These are phyloP conservation scores for Theodoxus fluviatilis DNA, from an alignment of 2,888 invertebrate species.

Conservation along the genomic window DNA sequence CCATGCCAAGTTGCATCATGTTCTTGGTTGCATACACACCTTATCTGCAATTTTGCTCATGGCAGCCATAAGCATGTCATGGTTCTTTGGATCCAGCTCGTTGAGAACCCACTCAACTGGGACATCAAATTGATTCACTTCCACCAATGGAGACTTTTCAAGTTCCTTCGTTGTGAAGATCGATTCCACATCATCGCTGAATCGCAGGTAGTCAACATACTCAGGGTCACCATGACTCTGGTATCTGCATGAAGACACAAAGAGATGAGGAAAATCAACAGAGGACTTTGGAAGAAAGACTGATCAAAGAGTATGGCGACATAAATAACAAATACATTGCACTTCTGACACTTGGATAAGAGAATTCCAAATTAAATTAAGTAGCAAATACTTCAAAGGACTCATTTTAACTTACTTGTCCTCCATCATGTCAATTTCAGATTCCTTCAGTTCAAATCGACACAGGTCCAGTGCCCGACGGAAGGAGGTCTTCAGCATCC, in stretches of 20 bases:
- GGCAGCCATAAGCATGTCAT: slow-evolving; percentile 44
- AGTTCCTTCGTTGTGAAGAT: slow-evolving; percentile 63
- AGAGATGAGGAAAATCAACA: too few relatives aligned
- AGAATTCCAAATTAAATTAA: background rate
- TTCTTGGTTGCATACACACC: slow-evolving; percentile 36
- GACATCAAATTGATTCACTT: slow-evolving; percentile 58
- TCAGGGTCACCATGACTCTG: slow-evolving; percentile 47
- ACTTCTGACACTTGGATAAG: background rate
- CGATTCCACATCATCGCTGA: slow-evolving; percentile 64
- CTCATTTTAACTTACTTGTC: slow-evolving; percentile 51
- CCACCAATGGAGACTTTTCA: slow-evolving; percentile 62
- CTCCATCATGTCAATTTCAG: slow-evolving; percentile 61
- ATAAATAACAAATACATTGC: too few relatives aligned
- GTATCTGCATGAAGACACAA: slow-evolving; percentile 44
- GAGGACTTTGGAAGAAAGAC: too few relatives aligned
- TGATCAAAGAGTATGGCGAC: too few relatives aligned
- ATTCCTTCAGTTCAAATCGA: slow-evolving; percentile 59
- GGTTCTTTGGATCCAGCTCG: slow-evolving; percentile 46
- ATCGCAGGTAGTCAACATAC: slow-evolving; percentile 58
- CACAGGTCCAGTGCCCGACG: slow-evolving; percentile 62
- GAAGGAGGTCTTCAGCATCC: slow-evolving; percentile 63
- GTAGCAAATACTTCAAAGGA: background rate
- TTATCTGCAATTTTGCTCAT: slow-evolving; percentile 61
- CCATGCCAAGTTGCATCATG: background rate
- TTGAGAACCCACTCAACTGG: slow-evolving; percentile 58